Base-by-base conservation (phyloP, 2,888 invertebrate genomes). In the Clepsis dumicolana region DNA sequence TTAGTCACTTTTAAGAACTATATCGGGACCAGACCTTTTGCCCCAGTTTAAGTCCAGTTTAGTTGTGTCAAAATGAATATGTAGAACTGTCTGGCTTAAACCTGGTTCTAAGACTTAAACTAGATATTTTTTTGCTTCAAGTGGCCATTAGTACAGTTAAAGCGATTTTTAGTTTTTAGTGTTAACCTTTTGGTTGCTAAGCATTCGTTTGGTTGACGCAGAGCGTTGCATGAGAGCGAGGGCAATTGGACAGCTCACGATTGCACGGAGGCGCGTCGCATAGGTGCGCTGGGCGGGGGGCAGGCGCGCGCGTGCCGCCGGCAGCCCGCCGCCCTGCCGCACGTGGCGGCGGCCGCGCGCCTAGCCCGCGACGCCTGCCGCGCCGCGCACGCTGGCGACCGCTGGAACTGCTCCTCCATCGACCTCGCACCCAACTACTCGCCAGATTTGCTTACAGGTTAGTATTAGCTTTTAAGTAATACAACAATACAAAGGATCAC, bases 331-430 rank as follows among this genome's bases (percentile, higher is more conserved):
- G 94, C 95, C 74, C 97, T 98, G 97, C 95, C 95, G 61, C 95
- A 96, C 80, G 95, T 97, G 70, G 95, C 96, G n/a, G 94, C 95
- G 61, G 97, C 97, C 0, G 96, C 97, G 4, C 91, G 94, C 44
- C 91, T 95, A 68, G 95, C 97, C 4, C 94, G 95, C 61, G 90
- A 94, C 71, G 95, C 96, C 59, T 98, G 97, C 87, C 95, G 96
- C 84, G 89, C 94, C 72, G 94, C 96, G 25, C 97, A 97, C 87
- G 93, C 94, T 27, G 95, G 96, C 77, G 94, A 96, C 72, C 91
- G 97, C 69, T 98, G 97, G 97, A 97, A 98, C 90, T 98, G 97
- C 89, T 96, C 97, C 70, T 96, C 96, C 53, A 94, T 97, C 63
- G 94, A 94, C 50, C 92, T 93, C 24, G 96, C 97, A 0, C 97